These are phyloP conservation scores for Anomalospiza imberbis DNA, from an alignment of 2,797 vertebrate species.

Conservation along the genomic window DNA sequence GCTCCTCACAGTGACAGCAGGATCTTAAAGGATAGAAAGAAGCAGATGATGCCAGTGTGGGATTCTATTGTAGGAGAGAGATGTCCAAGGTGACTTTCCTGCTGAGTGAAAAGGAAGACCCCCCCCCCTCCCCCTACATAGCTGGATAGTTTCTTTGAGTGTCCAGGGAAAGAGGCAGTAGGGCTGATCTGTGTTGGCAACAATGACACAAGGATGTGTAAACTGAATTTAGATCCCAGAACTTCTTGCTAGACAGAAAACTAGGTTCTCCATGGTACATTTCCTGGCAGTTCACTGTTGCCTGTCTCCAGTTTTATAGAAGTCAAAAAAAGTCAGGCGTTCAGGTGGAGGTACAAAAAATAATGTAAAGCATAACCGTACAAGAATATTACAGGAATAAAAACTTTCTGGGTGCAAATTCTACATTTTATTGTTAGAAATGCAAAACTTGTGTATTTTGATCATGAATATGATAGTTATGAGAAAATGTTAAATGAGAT, in stretches of 20 bases:
- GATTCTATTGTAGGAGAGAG: neutral
- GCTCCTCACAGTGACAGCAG: neutral
- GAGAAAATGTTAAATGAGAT: neutral
- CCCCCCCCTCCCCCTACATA: too few relatives aligned
- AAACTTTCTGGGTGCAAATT: neutral
- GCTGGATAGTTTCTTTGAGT: neutral
- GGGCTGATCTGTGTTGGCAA: neutral
- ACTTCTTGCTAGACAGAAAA: neutral
- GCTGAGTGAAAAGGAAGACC: neutral
- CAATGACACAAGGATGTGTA: neutral
- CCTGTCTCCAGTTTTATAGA: neutral
- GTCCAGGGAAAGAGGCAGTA: neutral
- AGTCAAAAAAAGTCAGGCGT: neutral
- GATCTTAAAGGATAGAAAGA: neutral
- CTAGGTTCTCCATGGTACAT: neutral
- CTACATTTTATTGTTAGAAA: neutral
- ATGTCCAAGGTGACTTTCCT: neutral
- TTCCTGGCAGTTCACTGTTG: neutral
- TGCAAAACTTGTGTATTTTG: neutral
- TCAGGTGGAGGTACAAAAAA: neutral
- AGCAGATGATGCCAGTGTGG: neutral
- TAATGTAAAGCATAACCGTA: neutral
- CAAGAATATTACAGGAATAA: neutral
- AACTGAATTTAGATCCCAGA: neutral
- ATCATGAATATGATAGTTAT: neutral